phyloP scores from a whole-genome alignment of 2,113 vertebrate species.

The Vicugna pacos region DNA sequence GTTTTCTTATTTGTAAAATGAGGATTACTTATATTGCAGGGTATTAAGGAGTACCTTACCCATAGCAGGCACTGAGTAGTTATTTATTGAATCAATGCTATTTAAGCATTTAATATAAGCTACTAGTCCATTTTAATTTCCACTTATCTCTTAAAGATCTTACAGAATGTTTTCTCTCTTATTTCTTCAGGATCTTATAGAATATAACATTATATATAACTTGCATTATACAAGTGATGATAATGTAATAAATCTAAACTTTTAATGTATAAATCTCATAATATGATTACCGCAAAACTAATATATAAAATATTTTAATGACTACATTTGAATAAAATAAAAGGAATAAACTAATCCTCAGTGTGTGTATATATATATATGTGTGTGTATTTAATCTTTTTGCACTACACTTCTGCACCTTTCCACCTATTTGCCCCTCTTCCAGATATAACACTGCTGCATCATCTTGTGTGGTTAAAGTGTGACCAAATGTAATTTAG shows the following conservation, averaged over 20 bases:
- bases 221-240: neutral
- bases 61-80: neutral
- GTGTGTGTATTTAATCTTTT: neutral
- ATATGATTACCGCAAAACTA: neutral
- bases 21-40: neutral
- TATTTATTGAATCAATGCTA: conserved; percentile 18
- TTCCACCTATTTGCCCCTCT: conserved; percentile 50
- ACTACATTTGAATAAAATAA: neutral
- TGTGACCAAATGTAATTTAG: conserved; percentile 76
- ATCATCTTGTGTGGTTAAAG: conserved; percentile 59
- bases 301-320: neutral
- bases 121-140: neutral
- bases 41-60: neutral
- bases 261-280: neutral
- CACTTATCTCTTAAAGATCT: neutral
- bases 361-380: neutral
- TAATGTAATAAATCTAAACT: neutral
- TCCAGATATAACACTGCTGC: conserved; percentile 40
- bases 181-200: neutral
- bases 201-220: neutral
- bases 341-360: neutral
- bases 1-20: conserved; percentile 7
- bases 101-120: neutral
- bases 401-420: conserved; percentile 13
- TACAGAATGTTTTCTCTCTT: neutral